Evolutionary conservation across 2,888 invertebrate genomes (phyloP), one percentile per base, ranked within the genome.

Genomic region (Eupithecia dodoneata): DNA sequence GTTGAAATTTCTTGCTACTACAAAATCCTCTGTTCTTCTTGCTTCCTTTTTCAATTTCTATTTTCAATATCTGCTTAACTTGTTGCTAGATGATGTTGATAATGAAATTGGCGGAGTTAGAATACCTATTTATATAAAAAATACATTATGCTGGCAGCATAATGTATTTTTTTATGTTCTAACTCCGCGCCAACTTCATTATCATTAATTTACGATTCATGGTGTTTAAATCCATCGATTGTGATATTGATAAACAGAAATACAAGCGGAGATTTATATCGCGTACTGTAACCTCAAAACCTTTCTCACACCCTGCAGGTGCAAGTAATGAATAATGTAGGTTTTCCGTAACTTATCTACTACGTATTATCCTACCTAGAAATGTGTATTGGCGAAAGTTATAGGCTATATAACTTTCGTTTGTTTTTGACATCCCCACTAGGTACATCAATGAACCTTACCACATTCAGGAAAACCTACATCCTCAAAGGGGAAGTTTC

Each of bases 401-500:
- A 63, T 18, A 30, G 63, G 55, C 55, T 18, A 63, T 59, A 18
- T 18, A 63, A 63, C 30, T 30, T 63, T 4, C 30, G 30, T 63
- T 30, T 63, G 30, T 30, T 63, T 63, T 63, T 63, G 63, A 30
- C 63, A 30, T 63, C 4, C 63, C 12, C 30, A 63, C 30, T 63
- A 30, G 30, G 30, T 30, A 9, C n/a, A 44, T 73, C 44, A 12
- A 4, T 49, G n/a, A 42, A 41, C 13, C 15, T 65, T 18, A 76
- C 74, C 74, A 52, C 76, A 75, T 73, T 76, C 71, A 76, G 75
- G 76, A 82, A 81, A 76, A 73, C 80, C 77, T 77, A 78, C 72
- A 80, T 80, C 76, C 73, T 79, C 59, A 72, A 41, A 79, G 81
- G 82, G 87, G 87, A 87, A 87, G 83, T 86, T 84, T 85, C 84